Base-by-base conservation (phyloP, 2,797 vertebrate genomes). In the Phrynocephalus guinanensis region DNA sequence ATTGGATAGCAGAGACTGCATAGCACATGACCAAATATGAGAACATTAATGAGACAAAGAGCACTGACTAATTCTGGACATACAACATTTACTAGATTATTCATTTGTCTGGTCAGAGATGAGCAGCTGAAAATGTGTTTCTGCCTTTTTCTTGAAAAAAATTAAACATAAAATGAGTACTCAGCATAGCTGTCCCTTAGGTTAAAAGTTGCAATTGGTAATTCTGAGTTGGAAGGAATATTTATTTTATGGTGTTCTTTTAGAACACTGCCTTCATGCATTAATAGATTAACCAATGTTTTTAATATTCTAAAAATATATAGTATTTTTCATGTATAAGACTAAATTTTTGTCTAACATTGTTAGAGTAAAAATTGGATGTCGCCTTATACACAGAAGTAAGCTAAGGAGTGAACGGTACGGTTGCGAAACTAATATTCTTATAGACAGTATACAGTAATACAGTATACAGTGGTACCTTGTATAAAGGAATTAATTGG, bases 121-220 rank as follows among this genome's bases (percentile, higher is more conserved):
- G 26, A 38, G 24, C 71, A 3, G 33, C 56, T 84, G 44, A 87
- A 92, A 88, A 67, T 52, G 38, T 63, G 81, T 16, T 22, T 30
- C 48, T 24, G 28, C 33, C 38, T 81, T 84, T 80, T 33, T 18
- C 33, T 88, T 50, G 88, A 72, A 89, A 82, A 78, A 24, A 38
- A 38, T 38, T 38, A 38, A 38, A 38, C 38, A 38, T 38, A 38
- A 38, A 38, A 38, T 38, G 4, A 38, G 38, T 44, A 16, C 63
- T 70, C 33, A 48, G 30, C 7, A 6, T 44, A 30, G 6, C 26
- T 50, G 44, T 84, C 30, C 24, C 28, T 4, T 30, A 48, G 2
- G 7, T 63, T 60, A 26, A 79, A 38, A 78, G 33, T 78, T 26
- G 2, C 15, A n/a, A 8, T 22, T 78, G 26, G n/a, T 60, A 83